phyloP scores from a whole-genome alignment of 2,113 vertebrate genomes.

The Scomber colias region DNA sequence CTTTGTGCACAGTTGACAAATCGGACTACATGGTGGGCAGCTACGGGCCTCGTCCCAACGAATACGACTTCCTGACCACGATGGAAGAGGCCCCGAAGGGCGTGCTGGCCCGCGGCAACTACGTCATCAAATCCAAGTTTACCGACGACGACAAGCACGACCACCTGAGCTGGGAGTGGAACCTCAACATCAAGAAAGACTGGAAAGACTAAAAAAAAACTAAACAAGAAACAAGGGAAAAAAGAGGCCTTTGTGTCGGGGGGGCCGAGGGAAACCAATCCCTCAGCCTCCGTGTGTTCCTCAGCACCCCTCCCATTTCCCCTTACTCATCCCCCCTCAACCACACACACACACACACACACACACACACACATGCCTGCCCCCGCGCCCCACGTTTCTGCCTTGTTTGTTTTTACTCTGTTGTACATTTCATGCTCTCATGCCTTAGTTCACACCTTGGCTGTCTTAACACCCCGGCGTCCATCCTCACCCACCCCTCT shows the following conservation, averaged over 20 bases:
- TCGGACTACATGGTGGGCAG: slow-evolving; percentile 97
- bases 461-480: slow-evolving; percentile 43
- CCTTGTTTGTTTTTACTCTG: slow-evolving; percentile 59
- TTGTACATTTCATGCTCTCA: slow-evolving; percentile 66
- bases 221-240: no score
- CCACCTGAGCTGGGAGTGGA: slow-evolving; percentile 98
- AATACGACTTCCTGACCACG: slow-evolving; percentile 94
- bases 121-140: slow-evolving; percentile 93
- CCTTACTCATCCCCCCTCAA: neutral
- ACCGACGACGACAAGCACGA: slow-evolving; percentile 96
- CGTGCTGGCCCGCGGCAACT: slow-evolving; percentile 91
- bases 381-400: slow-evolving; percentile 53
- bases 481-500: neutral
- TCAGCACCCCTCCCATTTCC: neutral
- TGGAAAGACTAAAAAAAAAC: slow-evolving; percentile 90
- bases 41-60: slow-evolving; percentile 90
- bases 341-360: neutral
- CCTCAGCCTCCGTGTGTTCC: slow-evolving; percentile 15
- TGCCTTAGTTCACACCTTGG: slow-evolving; percentile 57
- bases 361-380: neutral
- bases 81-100: slow-evolving; percentile 94
- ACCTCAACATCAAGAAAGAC: slow-evolving; percentile 95
- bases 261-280: slow-evolving; percentile 9
- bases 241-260: slow-evolving; percentile 60
- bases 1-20: slow-evolving; percentile 88